Percentiles rank a stretch among this genome's conserved stretches.
Evolutionary conservation across 1,140 invertebrate species (phyloP).

Genomic region (Leptonema lineaticorne): DNA sequence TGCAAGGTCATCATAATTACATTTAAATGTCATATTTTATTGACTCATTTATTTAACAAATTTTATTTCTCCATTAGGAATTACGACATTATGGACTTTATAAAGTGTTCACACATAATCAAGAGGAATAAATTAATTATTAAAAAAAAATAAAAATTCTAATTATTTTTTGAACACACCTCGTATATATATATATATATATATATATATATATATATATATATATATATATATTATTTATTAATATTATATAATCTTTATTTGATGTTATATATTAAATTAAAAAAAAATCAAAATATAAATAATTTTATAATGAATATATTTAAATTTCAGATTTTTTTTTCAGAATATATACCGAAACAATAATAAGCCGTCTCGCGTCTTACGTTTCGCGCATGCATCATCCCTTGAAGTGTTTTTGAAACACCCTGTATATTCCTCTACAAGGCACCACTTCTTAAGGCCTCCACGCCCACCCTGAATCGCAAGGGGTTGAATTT

Average conservation of each 20-base stretch:
- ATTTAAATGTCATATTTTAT: too few relatives aligned
- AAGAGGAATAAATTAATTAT: too few relatives aligned
- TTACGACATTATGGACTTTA: too few relatives aligned
- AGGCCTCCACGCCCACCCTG: conserved; percentile 6
- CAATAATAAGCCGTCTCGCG: conserved; percentile 19
- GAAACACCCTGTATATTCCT: neutral
- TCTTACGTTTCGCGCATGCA: conserved; percentile 13
- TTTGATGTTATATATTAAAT: too few relatives aligned
- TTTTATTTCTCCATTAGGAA: too few relatives aligned
- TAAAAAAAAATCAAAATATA: neutral
- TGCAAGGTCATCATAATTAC: too few relatives aligned
- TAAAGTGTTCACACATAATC: too few relatives aligned
- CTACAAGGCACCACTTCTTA: neutral
- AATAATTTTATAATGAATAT: neutral
- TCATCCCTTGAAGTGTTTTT: conserved; percentile 29
- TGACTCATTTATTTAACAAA: too few relatives aligned
- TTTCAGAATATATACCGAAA: neutral
- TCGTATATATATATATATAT: neutral
- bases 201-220: neutral
- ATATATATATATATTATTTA: neutral
- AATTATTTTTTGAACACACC: too few relatives aligned
- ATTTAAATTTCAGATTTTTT: conserved; percentile 9
- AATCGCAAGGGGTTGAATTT: too few relatives aligned
- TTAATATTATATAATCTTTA: too few relatives aligned
- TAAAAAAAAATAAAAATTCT: too few relatives aligned